These are phyloP conservation scores for fruit fly (Drosophila melanogaster) DNA, from an alignment of 1,140 invertebrate species.

Conservation along the genomic window Release_6_plus_ISO1_MT NC_004354.4:3941001-3941500, in stretches of 20 bases:
- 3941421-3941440: constrained; percentile 32
- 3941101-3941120: constrained; percentile 25
- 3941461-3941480: constrained; percentile 17
- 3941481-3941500: constrained; percentile 25
- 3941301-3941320: neutral
- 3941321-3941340: constrained; percentile 8
- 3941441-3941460: constrained; percentile 26
- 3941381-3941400: neutral
- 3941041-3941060: neutral
- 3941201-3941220: too few relatives aligned
- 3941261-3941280: constrained; percentile 13
- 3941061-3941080: constrained; percentile 7
- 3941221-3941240: constrained; percentile 47
- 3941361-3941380: constrained; percentile 28
- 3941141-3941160: constrained; percentile 9
- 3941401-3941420: constrained; percentile 22
- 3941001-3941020: neutral
- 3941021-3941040: neutral
- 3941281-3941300: constrained; percentile 33
- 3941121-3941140: neutral
- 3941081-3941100: constrained; percentile 45
- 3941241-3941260: constrained; percentile 28
- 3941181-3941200: neutral
- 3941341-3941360: constrained; percentile 40
- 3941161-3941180: constrained; percentile 41